These are phyloP conservation scores for Standfussiana lucernea DNA, from an alignment of 2,888 invertebrate species.

Conservation along the genomic window DNA sequence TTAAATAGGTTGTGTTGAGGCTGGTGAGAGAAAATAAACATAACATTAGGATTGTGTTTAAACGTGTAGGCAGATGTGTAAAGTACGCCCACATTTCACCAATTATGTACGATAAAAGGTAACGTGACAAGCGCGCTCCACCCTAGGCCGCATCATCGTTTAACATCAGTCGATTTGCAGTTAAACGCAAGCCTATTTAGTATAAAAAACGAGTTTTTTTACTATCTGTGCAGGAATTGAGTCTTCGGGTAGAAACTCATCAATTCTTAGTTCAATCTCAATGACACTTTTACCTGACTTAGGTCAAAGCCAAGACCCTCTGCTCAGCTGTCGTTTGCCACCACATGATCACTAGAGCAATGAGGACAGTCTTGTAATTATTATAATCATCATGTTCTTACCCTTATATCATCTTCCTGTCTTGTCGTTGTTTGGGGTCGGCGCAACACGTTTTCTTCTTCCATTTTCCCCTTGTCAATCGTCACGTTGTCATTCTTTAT, in stretches of 20 bases:
- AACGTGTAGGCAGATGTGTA: neutral
- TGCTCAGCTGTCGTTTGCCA: neutral
- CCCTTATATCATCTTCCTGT: neutral
- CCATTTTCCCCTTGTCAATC: neutral
- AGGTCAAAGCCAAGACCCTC: neutral
- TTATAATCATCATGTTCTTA: neutral
- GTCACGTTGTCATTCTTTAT: neutral
- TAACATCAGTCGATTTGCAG: too few species aligned
- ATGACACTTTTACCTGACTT: neutral
- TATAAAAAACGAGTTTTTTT: too few species aligned
- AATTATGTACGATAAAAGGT: neutral
- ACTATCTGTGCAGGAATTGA: neutral
- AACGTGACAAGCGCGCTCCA: too few species aligned
- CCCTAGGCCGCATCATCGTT: too few species aligned
- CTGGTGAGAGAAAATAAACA: too few species aligned
- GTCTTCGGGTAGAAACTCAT: neutral
- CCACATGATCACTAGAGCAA: neutral
- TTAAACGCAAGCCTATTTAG: too few species aligned
- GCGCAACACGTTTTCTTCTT: neutral
- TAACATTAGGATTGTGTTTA: neutral
- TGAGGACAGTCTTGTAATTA: neutral
- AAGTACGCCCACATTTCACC: neutral
- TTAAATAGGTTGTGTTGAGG: constrained; percentile 55
- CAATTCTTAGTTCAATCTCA: neutral
- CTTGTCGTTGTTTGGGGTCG: neutral